A percentile compares a stretch with the other conserved stretches of the same genome.
These are phyloP conservation scores for Calephelis virginiensis DNA, from an alignment of 1,140 invertebrate genomes.

Conservation along the genomic window DNA sequence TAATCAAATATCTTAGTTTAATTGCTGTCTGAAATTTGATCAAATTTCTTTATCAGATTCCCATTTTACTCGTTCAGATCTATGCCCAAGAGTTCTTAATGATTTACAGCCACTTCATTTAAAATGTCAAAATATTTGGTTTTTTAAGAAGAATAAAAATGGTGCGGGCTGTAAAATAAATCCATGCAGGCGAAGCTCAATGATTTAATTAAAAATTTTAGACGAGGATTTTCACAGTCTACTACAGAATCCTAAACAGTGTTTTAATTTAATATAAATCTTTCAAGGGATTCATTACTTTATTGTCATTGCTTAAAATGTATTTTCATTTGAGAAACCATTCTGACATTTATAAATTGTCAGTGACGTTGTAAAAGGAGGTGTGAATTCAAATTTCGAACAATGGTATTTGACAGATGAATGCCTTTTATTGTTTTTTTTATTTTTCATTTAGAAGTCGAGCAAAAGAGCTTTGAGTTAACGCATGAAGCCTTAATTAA, in stretches of 20 bases:
- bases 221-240: background rate
- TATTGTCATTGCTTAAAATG: background rate
- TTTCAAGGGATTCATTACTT: background rate
- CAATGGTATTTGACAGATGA: conserved; percentile 57
- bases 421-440: conserved; percentile 37
- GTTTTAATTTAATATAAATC: background rate
- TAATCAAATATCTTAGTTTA: no score
- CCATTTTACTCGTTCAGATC: no score
- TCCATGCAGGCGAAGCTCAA: no score
- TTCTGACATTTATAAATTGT: conserved; percentile 18
- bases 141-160: no score
- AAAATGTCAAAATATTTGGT: no score
- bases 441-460: conserved; percentile 21
- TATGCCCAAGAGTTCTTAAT: no score
- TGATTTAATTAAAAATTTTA: no score
- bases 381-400: conserved; percentile 54
- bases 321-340: background rate
- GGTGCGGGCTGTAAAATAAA: no score
- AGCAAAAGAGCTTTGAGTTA: conserved; percentile 18
- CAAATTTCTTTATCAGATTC: no score
- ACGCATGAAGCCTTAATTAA: conserved; percentile 20
- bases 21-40: no score
- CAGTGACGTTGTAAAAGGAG: conserved; percentile 33
- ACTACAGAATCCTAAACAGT: background rate
- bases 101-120: no score